These are phyloP conservation scores for Drosophila neutralis DNA, from an alignment of 2,888 invertebrate species.

Conservation along the genomic window DNA sequence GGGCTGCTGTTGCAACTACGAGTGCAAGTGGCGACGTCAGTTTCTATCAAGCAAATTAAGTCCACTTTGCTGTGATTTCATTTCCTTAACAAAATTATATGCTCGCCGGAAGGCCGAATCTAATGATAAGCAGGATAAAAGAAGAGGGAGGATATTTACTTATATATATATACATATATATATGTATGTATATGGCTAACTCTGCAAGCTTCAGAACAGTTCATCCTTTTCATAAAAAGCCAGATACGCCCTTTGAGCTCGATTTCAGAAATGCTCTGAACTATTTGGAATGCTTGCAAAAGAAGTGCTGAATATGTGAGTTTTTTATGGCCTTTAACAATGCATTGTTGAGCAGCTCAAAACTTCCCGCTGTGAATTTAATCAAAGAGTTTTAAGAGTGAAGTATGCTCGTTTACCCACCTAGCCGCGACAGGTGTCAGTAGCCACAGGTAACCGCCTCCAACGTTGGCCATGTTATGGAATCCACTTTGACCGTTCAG, in stretches of 20 bases:
- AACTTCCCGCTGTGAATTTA: neutral
- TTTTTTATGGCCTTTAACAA: neutral
- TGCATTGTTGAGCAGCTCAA: neutral
- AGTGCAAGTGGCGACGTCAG: slow-evolving; percentile 5
- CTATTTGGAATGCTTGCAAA: neutral
- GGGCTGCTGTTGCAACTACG: neutral
- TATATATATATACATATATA: no score
- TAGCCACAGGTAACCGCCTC: slow-evolving; percentile 83
- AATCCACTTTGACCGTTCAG: slow-evolving; percentile 15
- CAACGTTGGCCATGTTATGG: slow-evolving; percentile 17
- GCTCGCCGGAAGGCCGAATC: slow-evolving; percentile 1
- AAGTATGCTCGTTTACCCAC: slow-evolving; percentile 62
- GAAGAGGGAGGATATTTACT: slow-evolving; percentile 1
- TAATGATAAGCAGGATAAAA: neutral
- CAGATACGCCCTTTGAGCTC: neutral
- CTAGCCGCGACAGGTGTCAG: slow-evolving; percentile 85
- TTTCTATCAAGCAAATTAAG: slow-evolving; percentile 60
- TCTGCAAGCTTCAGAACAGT: neutral
- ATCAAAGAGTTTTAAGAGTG: neutral
- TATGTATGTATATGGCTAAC: neutral
- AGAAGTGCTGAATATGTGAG: neutral
- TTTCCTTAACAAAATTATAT: slow-evolving; percentile 72
- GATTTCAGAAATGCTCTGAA: neutral
- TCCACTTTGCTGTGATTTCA: slow-evolving; percentile 66
- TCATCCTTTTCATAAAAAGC: neutral